A percentile compares a stretch with the other conserved stretches of the same genome.
Conservation (phyloP, 2,888 invertebrate genomes). For the Pyrrhosoma nymphula region DNA sequence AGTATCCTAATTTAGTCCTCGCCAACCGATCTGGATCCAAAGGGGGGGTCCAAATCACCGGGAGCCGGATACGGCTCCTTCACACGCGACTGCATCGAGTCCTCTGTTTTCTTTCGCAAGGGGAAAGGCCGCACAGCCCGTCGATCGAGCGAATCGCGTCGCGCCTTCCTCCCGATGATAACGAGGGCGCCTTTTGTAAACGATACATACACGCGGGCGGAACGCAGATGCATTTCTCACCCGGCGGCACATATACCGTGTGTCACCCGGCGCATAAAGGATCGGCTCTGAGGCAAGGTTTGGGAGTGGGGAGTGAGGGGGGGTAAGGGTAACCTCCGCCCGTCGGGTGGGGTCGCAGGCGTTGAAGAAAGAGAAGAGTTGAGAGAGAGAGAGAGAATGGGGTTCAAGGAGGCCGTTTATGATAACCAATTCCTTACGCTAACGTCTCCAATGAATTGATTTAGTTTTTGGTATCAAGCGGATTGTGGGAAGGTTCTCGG, state of each 20-base stretch:
- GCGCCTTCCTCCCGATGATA: background rate
- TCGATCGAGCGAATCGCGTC: background rate
- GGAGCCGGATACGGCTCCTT: background rate
- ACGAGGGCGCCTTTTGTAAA: background rate
- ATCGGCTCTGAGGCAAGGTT: background rate
- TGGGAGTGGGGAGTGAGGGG: too few relatives aligned
- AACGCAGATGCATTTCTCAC: background rate
- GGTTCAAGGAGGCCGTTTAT: too few relatives aligned
- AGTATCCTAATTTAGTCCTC: too few relatives aligned
- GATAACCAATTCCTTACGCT: too few relatives aligned
- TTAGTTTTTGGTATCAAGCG: too few relatives aligned
- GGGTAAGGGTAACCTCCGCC: too few relatives aligned
- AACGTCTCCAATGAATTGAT: too few relatives aligned
- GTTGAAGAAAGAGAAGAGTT: background rate
- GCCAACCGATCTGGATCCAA: too few relatives aligned
- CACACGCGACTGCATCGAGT: background rate
- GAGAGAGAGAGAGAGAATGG: background rate
- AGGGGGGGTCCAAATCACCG: background rate
- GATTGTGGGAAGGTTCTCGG: too few relatives aligned
- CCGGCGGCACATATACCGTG: background rate
- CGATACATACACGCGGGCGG: background rate
- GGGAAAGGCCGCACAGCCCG: background rate
- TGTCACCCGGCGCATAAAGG: background rate
- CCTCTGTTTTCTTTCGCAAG: background rate
- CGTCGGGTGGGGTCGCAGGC: background rate